A percentile compares a stretch with the other conserved stretches of the same genome.
Evolutionary conservation across 2,888 invertebrate species (phyloP).

Genomic region (Pandemis heparana): DNA sequence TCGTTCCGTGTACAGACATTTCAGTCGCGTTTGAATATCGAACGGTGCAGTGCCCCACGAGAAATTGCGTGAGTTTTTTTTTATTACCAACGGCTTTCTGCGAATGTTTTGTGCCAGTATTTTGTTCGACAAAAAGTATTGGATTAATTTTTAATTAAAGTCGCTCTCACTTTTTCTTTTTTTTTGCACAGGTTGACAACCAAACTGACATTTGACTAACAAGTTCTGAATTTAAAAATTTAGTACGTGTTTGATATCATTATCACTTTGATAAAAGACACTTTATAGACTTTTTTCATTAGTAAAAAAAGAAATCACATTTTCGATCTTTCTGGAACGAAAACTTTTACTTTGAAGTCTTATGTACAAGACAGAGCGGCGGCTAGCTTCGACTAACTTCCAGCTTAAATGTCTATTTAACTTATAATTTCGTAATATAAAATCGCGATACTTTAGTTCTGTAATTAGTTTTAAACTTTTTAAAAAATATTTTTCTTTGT

Average conservation of each 20-base stretch:
- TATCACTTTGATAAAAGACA: neutral
- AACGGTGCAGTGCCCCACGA: constrained; percentile 32
- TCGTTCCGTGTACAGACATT: constrained; percentile 56
- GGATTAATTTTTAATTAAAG: neutral
- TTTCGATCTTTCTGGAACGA: constrained; percentile 10
- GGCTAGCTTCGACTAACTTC: constrained; percentile 21
- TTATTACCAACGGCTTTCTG: constrained; percentile 30
- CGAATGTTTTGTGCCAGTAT: constrained; percentile 30
- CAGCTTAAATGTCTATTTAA: constrained; percentile 20
- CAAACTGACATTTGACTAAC: neutral
- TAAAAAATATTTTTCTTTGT: neutral
- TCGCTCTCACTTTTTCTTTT: neutral
- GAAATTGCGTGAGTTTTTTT: constrained; percentile 34
- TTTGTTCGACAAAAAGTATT: neutral
- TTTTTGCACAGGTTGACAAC: neutral
- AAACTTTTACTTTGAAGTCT: constrained; percentile 39
- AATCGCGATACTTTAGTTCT: constrained; percentile 8
- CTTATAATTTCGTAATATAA: constrained; percentile 21
- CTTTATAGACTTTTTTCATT: neutral
- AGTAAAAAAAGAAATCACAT: neutral
- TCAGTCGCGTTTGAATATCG: constrained; percentile 33
- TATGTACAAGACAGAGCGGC: constrained; percentile 1
- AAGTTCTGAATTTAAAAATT: neutral
- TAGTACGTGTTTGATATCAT: neutral
- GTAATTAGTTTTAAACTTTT: constrained; percentile 13